Percentiles rank a stretch among this genome's conserved stretches.
phyloP scores from a whole-genome alignment of 2,888 invertebrate genomes.

The Cepaea hortensis region DNA sequence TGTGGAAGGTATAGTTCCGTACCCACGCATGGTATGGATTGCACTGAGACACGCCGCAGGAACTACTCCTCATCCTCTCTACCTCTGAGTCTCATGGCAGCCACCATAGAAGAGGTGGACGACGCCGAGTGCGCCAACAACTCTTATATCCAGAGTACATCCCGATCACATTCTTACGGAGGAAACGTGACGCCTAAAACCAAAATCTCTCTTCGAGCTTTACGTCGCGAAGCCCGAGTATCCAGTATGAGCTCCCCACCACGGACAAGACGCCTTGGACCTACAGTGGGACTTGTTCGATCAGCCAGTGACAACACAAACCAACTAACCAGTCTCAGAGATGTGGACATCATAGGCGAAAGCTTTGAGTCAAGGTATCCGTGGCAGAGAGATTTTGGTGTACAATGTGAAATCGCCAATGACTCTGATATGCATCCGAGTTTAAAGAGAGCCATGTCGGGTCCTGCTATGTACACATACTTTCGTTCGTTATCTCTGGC shows the following conservation, averaged over 20 bases:
- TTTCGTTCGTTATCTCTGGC: conserved; percentile 36
- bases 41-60: conserved; percentile 10
- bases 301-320: conserved; percentile 36
- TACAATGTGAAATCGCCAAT: conserved; percentile 63
- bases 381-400: conserved; percentile 70
- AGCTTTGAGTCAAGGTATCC: conserved; percentile 67
- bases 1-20: neutral
- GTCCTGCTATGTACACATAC: conserved; percentile 29
- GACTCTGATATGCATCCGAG: neutral
- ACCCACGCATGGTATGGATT: neutral
- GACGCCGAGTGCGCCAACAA: conserved; percentile 11
- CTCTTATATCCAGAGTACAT: neutral
- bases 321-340: conserved; percentile 6
- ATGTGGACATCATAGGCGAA: conserved; percentile 70
- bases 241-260: conserved; percentile 30
- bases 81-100: conserved; percentile 40
- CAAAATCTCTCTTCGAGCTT: neutral
- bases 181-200: conserved; percentile 5
- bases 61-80: conserved; percentile 48
- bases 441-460: conserved; percentile 31
- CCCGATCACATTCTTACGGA: conserved; percentile 31
- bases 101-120: conserved; percentile 37
- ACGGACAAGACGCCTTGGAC: neutral
- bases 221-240: conserved; percentile 40
- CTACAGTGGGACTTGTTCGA: neutral